These are phyloP conservation scores for Sarcoramphus papa DNA, from an alignment of 2,797 vertebrate species.

Conservation along the genomic window DNA sequence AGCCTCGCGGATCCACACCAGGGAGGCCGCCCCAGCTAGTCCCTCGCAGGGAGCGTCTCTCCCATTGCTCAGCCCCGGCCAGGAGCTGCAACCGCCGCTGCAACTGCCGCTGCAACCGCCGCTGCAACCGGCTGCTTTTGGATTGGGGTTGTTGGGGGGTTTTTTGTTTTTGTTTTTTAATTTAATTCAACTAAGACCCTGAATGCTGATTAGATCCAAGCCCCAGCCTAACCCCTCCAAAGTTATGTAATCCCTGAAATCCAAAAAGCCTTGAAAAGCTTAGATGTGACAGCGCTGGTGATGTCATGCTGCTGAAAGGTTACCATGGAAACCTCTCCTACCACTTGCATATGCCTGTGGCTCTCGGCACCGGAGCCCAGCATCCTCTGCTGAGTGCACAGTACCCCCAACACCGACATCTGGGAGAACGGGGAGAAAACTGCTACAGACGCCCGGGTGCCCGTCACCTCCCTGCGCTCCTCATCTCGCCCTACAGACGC, in stretches of 20 bases:
- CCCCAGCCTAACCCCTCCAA: conserved; percentile 11
- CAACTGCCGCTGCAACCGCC: neutral
- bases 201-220: conserved; percentile 43
- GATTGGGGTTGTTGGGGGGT: neutral
- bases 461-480: neutral
- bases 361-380: neutral
- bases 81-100: accelerated
- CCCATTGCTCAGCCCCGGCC: accelerated
- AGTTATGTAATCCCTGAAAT: conserved; percentile 42
- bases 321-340: conserved; percentile 52
- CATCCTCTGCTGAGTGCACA: neutral
- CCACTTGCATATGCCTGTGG: neutral
- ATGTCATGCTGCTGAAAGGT: conserved; percentile 36
- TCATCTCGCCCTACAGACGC: accelerated
- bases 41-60: accelerated
- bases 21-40: neutral
- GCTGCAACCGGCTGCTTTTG: accelerated
- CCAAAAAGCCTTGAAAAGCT: conserved; percentile 49
- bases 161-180: neutral
- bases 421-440: neutral
- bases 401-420: neutral
- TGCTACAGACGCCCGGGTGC: accelerated
- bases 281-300: conserved; percentile 21
- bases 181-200: conserved; percentile 32
- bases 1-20: accelerated